These are phyloP conservation scores for Salvator merianae DNA, from an alignment of 2,113 vertebrate genomes.

Conservation along the genomic window DNA sequence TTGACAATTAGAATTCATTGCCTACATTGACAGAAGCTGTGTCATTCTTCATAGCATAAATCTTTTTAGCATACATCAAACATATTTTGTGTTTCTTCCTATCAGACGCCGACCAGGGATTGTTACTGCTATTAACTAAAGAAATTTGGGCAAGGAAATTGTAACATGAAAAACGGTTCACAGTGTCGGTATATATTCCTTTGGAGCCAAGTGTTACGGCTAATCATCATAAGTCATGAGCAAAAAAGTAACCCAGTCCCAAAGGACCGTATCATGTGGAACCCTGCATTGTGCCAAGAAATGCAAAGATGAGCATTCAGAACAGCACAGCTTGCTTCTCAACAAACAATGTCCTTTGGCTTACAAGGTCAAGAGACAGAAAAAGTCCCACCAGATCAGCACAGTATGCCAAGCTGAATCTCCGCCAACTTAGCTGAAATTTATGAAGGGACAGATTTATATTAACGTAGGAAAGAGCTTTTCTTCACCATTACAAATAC, in stretches of 20 bases:
- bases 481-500: no score
- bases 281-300: not conserved
- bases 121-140: not conserved
- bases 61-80: not conserved
- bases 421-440: not conserved
- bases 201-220: not conserved
- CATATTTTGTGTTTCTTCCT: not conserved
- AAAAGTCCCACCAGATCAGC: not conserved
- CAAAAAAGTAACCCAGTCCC: not conserved
- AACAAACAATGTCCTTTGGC: not conserved
- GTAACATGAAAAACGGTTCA: not conserved
- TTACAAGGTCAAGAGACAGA: not conserved
- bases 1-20: not conserved
- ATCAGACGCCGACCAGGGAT: not conserved
- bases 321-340: not conserved
- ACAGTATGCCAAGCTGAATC: not conserved
- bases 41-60: not conserved
- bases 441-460: not conserved
- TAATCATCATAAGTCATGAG: not conserved
- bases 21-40: not conserved
- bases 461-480: not conserved
- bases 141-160: conserved; percentile 2
- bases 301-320: not conserved
- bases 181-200: not conserved
- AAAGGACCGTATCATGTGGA: not conserved